Evolutionary conservation across 2,888 invertebrate genomes (phyloP), one percentile per base, ranked within the genome.

Genomic region (Lasioglossum calceatum): DNA sequence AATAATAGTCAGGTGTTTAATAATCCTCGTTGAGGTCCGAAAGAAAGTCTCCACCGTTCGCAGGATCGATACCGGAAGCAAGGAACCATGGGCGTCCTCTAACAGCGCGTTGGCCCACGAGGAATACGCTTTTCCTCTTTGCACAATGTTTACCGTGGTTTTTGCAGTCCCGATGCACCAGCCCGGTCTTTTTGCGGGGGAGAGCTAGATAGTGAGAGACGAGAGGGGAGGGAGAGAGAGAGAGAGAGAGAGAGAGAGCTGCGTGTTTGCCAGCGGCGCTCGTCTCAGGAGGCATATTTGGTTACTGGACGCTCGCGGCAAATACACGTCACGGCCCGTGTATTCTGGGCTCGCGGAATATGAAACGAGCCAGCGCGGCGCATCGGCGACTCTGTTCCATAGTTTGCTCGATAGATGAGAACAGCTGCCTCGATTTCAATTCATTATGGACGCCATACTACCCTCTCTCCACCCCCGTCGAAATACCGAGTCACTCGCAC

Each of bases 221-320:
- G 58, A 58, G 58, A n/a, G 10, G 23, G 12, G n/a, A 58, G 23
- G 12, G n/a, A 58, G n/a, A n/a, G 58, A n/a, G 58, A n/a, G 58
- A 58, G 32, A 32, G 32, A 32, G 67, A 36, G 36, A 8, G 32
- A 19, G 19, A 58, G n/a, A 58, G n/a, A 39, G 36, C 44, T 39
- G 73, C 84, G 67, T 67, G 77, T 81, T 58, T 73, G 64, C 84
- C 16, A 36, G 64, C 23, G 64, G 72, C 36, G 36, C 74, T 23
- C 23, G 73, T 84, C 84, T 77, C 82, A 82, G 82, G 77, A 77
- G 77, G 82, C 73, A 84, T 84, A 84, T 84, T 84, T 73, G 84
- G 82, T 84, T 78, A 82, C 82, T n/a, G 77, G 47, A 82, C 70
- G 77, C 82, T 74, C 47, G 44, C 54, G 77, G 81, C 76, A 84